Evolutionary conservation across 2,113 vertebrate species (phyloP).

Genomic region (Uria lomvia): DNA sequence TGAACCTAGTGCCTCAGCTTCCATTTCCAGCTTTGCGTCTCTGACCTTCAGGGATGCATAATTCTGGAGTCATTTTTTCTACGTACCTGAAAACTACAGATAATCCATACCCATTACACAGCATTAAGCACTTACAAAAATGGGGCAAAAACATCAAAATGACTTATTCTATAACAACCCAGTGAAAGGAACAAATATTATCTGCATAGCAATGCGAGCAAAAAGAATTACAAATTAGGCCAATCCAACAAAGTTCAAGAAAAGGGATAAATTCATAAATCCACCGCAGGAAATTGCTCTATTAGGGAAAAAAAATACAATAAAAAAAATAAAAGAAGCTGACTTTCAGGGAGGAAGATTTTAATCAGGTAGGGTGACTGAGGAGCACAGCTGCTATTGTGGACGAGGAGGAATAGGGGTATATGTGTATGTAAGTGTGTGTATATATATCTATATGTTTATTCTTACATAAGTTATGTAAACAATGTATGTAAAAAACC

Average conservation of each 20-base stretch:
- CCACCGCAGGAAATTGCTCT: background rate
- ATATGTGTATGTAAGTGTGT: no score
- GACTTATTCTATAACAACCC: background rate
- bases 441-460: rapidly evolving
- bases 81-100: background rate
- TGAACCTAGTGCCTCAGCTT: background rate
- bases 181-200: constrained; percentile 1
- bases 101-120: constrained; percentile 3
- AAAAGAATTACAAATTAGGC: background rate
- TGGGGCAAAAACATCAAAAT: background rate
- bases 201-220: background rate
- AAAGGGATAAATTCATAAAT: background rate
- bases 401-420: background rate
- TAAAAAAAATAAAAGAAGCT: background rate
- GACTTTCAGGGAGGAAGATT: background rate
- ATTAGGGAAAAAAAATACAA: background rate
- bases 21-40: background rate
- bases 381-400: background rate
- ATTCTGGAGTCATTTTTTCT: background rate
- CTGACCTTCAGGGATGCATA: background rate
- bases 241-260: background rate
- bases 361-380: background rate
- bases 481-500: no score
- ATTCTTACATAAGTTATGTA: background rate
- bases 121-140: constrained; percentile 4